Evolutionary conservation across 2,113 vertebrate genomes (phyloP).

Genomic region (Cricetomys ansorgei): DNA sequence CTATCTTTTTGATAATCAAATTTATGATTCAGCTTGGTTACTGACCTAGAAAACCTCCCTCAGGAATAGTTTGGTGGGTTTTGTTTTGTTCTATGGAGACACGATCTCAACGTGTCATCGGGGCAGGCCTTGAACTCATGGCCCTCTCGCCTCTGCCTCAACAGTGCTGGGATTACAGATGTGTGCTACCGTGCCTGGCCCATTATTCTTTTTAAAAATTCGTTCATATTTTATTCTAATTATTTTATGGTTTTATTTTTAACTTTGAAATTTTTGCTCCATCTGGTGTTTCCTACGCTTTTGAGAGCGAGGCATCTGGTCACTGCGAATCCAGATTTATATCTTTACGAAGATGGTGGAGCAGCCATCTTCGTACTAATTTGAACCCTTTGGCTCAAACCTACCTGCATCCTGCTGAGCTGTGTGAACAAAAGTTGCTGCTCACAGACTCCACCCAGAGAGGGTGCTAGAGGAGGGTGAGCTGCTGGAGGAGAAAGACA

Average conservation of each 20-base stretch:
- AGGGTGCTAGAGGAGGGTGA: neutral
- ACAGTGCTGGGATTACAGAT: neutral
- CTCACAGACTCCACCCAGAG: neutral
- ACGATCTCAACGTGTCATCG: neutral
- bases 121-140: neutral
- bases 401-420: neutral
- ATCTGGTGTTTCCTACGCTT: neutral
- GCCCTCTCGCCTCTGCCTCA: neutral
- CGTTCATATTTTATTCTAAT: slow-evolving; percentile 54
- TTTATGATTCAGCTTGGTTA: neutral
- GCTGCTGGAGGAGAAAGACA: neutral
- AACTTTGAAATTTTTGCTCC: slow-evolving; percentile 28
- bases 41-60: neutral
- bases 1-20: neutral
- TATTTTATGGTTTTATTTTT: slow-evolving; percentile 39
- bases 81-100: neutral
- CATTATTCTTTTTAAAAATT: neutral
- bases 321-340: neutral
- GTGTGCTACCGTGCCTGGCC: neutral
- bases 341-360: neutral
- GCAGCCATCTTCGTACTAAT: neutral
- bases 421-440: neutral
- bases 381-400: slow-evolving; percentile 2
- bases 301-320: neutral
- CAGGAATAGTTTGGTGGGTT: neutral